Evolutionary conservation across 2,797 vertebrate genomes (phyloP).

Genomic region (Chaunax sp.): DNA sequence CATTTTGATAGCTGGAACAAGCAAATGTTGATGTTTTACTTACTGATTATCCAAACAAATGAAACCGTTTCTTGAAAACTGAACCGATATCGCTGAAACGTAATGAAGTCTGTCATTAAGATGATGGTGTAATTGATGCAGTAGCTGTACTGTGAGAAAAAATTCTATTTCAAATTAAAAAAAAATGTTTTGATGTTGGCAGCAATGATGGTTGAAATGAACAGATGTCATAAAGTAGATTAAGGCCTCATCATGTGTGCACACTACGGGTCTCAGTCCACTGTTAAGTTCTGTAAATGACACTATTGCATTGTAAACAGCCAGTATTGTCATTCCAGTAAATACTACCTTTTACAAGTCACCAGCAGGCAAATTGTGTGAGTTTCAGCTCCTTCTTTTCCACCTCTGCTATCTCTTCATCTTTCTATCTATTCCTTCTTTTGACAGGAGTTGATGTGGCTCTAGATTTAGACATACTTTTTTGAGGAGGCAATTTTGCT

Average conservation of each 20-base stretch:
- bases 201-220: no score
- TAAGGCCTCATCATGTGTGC: conserved; percentile 1
- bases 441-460: conserved; percentile 78
- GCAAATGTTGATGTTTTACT: no score
- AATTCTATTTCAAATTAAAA: background rate
- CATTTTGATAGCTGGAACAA: no score
- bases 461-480: conserved; percentile 84
- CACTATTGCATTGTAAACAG: conserved; percentile 6
- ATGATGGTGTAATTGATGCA: background rate
- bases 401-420: conserved; percentile 63
- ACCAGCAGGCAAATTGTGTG: conserved; percentile 45
- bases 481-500: conserved; percentile 82
- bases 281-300: conserved; percentile 1
- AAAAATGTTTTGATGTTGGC: background rate
- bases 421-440: conserved; percentile 63
- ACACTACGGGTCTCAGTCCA: background rate
- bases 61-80: background rate
- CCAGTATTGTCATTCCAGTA: conserved; percentile 19
- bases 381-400: conserved; percentile 60
- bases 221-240: background rate
- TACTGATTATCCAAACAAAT: background rate
- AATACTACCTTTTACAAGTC: conserved; percentile 40
- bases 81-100: background rate
- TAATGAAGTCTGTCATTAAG: background rate
- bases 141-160: background rate